Evolutionary conservation across 2,888 invertebrate genomes (phyloP).

Genomic region (Trachelus tabidus): DNA sequence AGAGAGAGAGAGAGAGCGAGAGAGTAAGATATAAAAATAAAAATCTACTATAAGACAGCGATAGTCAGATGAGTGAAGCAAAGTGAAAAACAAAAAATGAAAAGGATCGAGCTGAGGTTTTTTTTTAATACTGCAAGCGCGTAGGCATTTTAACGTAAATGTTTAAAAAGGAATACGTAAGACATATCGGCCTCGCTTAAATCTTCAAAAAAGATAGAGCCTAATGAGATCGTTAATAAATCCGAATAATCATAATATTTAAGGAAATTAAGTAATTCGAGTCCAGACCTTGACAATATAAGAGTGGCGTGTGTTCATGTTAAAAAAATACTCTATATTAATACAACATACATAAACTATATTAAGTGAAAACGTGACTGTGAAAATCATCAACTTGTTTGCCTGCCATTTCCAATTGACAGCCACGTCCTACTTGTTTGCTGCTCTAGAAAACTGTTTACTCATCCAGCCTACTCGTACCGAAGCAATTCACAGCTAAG

Average conservation of each 20-base stretch:
- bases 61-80: background rate
- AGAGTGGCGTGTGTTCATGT: background rate
- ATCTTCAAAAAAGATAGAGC: background rate
- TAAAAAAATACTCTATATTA: background rate
- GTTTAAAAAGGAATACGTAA: background rate
- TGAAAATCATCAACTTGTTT: background rate
- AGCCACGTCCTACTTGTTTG: background rate
- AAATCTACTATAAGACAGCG: background rate
- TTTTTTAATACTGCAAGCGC: background rate
- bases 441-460: background rate
- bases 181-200: background rate
- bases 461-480: background rate
- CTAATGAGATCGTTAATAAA: background rate
- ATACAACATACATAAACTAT: background rate
- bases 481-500: background rate
- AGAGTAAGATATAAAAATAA: background rate
- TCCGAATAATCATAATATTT: constrained; percentile 10
- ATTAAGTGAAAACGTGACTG: background rate
- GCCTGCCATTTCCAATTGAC: background rate
- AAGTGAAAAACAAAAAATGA: background rate
- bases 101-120: background rate
- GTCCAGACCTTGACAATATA: background rate
- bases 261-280: background rate
- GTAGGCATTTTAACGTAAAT: constrained; percentile 1
- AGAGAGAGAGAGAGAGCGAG: background rate